A percentile compares a stretch with the other conserved stretches of the same genome.
phyloP scores from a whole-genome alignment of 2,888 invertebrate species.

The Cephus sareptanus region DNA sequence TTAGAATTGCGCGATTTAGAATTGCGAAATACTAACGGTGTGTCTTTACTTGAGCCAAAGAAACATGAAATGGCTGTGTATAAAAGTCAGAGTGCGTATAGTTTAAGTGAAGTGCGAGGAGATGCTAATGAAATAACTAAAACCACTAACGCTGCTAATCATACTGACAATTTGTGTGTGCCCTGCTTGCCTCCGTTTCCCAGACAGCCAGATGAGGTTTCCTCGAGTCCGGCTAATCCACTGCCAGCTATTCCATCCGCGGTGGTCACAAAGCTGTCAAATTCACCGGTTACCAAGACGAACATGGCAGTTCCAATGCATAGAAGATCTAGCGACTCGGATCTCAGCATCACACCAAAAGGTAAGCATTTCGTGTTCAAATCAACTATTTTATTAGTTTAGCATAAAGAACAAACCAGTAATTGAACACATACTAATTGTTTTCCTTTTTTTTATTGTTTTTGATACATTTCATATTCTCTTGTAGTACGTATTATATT shows the following conservation, averaged over 20 bases:
- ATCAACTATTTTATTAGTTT: not conserved
- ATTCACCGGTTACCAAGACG: constrained; percentile 69
- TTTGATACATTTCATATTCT: constrained; percentile 6
- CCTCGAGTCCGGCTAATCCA: constrained; percentile 51
- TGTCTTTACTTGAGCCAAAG: constrained; percentile 19
- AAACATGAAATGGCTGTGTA: constrained; percentile 33
- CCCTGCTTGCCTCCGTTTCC: constrained; percentile 60
- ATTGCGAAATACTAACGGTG: not conserved
- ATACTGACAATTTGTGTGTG: constrained; percentile 63
- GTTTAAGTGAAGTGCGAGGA: constrained; percentile 34
- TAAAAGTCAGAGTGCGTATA: constrained; percentile 42
- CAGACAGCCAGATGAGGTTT: constrained; percentile 59
- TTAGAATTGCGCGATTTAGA: constrained; percentile 32
- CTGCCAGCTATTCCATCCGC: constrained; percentile 48
- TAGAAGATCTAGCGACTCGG: constrained; percentile 92
- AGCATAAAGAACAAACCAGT: not conserved
- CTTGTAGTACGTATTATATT: not conserved
- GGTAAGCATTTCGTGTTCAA: constrained; percentile 70
- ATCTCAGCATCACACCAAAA: constrained; percentile 92
- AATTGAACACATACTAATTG: constrained; percentile 17
- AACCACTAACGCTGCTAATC: constrained; percentile 55
- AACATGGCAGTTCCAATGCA: constrained; percentile 68
- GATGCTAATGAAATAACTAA: constrained; percentile 34
- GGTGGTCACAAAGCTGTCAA: constrained; percentile 70
- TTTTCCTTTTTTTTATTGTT: constrained; percentile 13